Base-by-base conservation (phyloP, 2,888 invertebrate genomes). In the Pecten maximus region DNA sequence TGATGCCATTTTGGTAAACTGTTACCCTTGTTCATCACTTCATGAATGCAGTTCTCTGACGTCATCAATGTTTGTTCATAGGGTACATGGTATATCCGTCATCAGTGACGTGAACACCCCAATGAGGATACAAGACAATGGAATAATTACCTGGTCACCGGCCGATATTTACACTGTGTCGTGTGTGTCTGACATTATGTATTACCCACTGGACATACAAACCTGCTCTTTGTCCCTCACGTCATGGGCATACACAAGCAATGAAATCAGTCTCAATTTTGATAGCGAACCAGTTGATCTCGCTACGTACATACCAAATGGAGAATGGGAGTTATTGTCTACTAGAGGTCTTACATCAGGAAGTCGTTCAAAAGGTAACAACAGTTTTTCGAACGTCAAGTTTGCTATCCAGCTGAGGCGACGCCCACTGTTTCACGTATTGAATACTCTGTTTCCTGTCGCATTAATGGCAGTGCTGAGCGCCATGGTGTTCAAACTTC, bases 361-460 rank as follows among this genome's bases (percentile, higher is more conserved):
- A 28, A 60, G 44, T 28, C 87, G 87, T 44, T 54, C 88, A 19
- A 86, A 90, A 60, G 87, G 87, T 40, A 88, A 87, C 28, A 60
- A 86, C 8, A 88, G 74, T 48, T 91, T 88, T 74, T 92, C 89
- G 50, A 92, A 92, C 88, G 86, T 93, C 23, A 91, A 91, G 28
- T 93, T 91, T 88, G 90, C 89, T 0, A 54, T 93, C 23, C 91
- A 90, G n/a, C 50, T 93, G 40, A 91, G 91, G 39, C 54, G 93
- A 16, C 92, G 92, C 0, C 92, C 92, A 1, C 89, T 93, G n/a
- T 93, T 91, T 50, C 93, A 93, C n/a, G 89, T 92, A 8, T n/a
- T 93, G 35, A 93, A 93, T 87, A 93, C 93, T n/a, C 54, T 93
- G 40, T 91, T 94, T 87, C 94, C 94, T 0, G 94, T 93, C n/a